phyloP scores from a whole-genome alignment of 2,113 vertebrate genomes.

The Dicerorhinus sumatrensis region DNA sequence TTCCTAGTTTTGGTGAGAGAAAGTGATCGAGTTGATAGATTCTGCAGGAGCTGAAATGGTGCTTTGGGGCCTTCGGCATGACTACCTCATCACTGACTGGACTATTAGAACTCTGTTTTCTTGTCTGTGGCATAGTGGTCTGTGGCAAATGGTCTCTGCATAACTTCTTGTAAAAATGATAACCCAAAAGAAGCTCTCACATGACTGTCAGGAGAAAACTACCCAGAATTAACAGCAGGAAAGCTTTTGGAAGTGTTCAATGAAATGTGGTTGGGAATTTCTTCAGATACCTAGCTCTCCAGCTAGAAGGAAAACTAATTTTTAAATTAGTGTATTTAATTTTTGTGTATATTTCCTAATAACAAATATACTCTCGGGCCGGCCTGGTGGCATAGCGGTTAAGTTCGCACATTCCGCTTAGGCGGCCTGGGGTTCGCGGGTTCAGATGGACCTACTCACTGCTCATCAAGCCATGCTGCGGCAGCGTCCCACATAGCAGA shows the following conservation, averaged over 20 bases:
- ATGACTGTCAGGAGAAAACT: neutral
- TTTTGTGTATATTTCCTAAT: neutral
- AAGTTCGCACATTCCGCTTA: too few relatives aligned
- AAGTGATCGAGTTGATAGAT: neutral
- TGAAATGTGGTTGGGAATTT: neutral
- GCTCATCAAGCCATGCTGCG: too few relatives aligned
- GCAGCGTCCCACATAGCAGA: too few relatives aligned
- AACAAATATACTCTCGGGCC: neutral
- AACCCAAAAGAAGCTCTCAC: neutral
- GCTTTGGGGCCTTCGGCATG: neutral
- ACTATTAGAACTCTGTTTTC: neutral
- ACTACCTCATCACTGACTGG: neutral
- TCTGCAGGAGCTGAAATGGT: too few relatives aligned
- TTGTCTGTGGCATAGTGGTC: neutral
- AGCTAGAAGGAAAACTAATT: neutral
- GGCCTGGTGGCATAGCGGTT: too few relatives aligned
- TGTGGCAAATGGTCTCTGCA: neutral
- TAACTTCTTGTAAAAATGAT: neutral
- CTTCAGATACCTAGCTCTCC: neutral
- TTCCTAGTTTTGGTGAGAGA: neutral
- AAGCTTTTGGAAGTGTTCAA: neutral
- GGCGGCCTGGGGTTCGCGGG: too few relatives aligned
- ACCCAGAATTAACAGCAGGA: neutral
- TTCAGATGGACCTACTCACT: too few relatives aligned
- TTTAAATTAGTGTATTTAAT: neutral